Evolutionary conservation across 2,888 invertebrate genomes (phyloP), one percentile per base, ranked within the genome.

Genomic region (Chloromyia formosa): DNA sequence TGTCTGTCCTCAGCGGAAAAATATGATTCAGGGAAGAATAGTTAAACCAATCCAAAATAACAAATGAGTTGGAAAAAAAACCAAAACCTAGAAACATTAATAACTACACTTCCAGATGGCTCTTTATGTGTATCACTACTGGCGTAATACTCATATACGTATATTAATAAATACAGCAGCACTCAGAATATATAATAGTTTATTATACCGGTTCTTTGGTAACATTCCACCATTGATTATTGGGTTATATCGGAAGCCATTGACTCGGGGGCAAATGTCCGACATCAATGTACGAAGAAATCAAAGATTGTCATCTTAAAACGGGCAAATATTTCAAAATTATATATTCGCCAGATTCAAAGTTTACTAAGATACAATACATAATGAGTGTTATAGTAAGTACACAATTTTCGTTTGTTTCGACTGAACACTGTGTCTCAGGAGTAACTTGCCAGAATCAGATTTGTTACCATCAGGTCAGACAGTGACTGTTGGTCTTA

Each of bases 281-380:
- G 42, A 40, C 62, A 64, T 64, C 20, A 40, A 18, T 42, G 20
- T 12, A 42, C 16, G 23, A 64, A 40, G 18, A 64, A 64, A 64
- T 64, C 62, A 64, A 64, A 64, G 62, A 64, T 64, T 64, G 62
- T 64, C 62, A 64, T 64, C 62, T 64, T 7, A 7, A 42, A 42
- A 7, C 23, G 20, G 27, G 42, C 27, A 61, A 61, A 61, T 61
- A 23, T 27, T 27, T 61, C 7, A 14, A 27, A 61, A 61, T 61
- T 61, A 61, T 58, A 22, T 23, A 20, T 18, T n/a, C n/a, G n/a
- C n/a, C n/a, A 54, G 7, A 16, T 18, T 12, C 22, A 22, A 58
- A 58, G 22, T 18, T 58, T 20, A 12, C 22, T 9, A 54, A 7
- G 0, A n/a, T n/a, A n/a, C n/a, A n/a, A n/a, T n/a, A n/a, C n/a